Conservation (phyloP, 92 coral and sea anemone genomes). For the Virgularia gustaviana region DNA sequence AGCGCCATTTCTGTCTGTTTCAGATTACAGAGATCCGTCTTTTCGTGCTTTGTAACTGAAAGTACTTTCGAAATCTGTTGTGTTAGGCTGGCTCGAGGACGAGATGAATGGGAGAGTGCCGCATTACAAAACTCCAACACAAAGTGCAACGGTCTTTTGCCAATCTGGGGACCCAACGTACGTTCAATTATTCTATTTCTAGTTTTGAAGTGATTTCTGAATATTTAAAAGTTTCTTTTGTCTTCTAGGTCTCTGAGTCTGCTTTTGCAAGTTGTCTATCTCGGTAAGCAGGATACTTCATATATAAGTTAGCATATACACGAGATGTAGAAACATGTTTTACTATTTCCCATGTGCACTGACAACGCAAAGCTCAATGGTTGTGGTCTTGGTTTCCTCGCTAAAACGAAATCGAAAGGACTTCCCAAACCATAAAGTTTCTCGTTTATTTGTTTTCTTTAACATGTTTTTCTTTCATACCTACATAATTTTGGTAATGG, state of each 20-base stretch:
- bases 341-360: too few relatives aligned
- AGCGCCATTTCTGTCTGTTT: too few relatives aligned
- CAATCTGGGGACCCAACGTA: conserved; percentile 98
- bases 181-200: neutral
- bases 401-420: too few relatives aligned
- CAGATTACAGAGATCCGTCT: too few relatives aligned
- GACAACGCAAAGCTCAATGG: too few relatives aligned
- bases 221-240: neutral
- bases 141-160: conserved; percentile 91
- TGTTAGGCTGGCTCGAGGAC: conserved; percentile 81
- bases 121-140: conserved; percentile 98
- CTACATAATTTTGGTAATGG: too few relatives aligned
- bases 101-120: conserved; percentile 99
- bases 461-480: too few relatives aligned
- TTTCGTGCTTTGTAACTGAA: neutral
- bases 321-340: too few relatives aligned
- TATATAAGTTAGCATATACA: too few relatives aligned
- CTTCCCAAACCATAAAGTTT: too few relatives aligned
- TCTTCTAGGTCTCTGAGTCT: conserved; percentile 77
- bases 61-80: neutral
- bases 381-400: too few relatives aligned
- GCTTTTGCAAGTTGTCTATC: conserved; percentile 99
- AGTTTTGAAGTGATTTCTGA: neutral
- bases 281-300: conserved; percentile 72
- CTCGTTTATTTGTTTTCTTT: too few relatives aligned